These are phyloP conservation scores for Champsocephalus gunnari DNA, from an alignment of 2,797 vertebrate genomes.

Conservation along the genomic window DNA sequence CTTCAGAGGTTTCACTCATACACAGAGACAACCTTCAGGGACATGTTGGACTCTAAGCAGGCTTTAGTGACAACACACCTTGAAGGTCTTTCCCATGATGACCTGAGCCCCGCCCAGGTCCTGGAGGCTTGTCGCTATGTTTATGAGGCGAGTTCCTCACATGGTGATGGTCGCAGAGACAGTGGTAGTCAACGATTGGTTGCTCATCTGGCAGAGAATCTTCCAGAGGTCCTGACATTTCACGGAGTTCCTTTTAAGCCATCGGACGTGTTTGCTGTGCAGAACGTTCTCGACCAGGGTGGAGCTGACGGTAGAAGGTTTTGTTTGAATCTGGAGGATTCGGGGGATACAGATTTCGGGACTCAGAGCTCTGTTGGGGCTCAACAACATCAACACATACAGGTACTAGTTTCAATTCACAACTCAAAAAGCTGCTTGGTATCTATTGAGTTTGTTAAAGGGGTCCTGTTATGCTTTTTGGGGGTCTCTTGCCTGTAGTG, in stretches of 20 bases:
- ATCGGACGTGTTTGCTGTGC: conserved; percentile 84
- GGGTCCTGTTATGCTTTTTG: background rate
- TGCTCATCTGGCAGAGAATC: conserved; percentile 77
- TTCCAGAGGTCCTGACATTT: conserved; percentile 86
- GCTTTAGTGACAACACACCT: conserved; percentile 82
- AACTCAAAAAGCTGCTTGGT: background rate
- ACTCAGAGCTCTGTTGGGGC: conserved; percentile 84
- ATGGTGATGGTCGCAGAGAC: conserved; percentile 57
- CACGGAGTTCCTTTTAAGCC: conserved; percentile 83
- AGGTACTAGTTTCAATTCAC: conserved; percentile 81
- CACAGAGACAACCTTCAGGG: conserved; percentile 35
- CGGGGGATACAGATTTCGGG: conserved; percentile 84
- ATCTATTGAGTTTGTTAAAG: background rate
- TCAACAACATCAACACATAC: conserved; percentile 86
- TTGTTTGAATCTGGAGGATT: conserved; percentile 87
- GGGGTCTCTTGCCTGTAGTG: too few species aligned
- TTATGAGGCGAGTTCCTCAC: conserved; percentile 78
- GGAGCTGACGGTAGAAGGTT: conserved; percentile 77
- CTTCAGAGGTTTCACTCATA: conserved; percentile 60
- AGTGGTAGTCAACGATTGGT: conserved; percentile 29
- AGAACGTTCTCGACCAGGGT: conserved; percentile 77
- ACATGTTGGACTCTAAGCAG: conserved; percentile 72
- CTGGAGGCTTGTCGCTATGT: conserved; percentile 89
- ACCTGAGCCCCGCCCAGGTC: conserved; percentile 81
- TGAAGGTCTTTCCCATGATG: conserved; percentile 74